A percentile compares a stretch with the other conserved stretches of the same genome.
phyloP scores from a whole-genome alignment of 23 tunicate species.

The Halocynthia roretzi region DNA sequence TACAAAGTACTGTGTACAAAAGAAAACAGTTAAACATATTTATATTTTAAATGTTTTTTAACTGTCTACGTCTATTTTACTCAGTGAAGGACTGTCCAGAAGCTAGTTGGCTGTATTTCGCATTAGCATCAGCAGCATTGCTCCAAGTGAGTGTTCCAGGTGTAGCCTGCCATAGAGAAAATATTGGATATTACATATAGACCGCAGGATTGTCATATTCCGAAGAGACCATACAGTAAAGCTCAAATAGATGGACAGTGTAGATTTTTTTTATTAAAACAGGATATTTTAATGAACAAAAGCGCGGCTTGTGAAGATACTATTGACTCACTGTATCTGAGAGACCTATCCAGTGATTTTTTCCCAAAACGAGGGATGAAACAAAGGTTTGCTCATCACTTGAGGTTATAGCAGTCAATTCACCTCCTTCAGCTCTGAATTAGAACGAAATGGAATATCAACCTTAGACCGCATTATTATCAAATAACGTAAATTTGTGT shows the following conservation, averaged over 20 bases:
- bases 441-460: background rate
- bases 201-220: no score
- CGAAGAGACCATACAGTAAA: no score
- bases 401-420: constrained; percentile 39
- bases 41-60: background rate
- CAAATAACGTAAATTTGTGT: background rate
- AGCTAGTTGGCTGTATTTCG: constrained; percentile 34
- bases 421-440: constrained; percentile 43
- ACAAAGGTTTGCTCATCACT: constrained; percentile 46
- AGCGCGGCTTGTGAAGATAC: background rate
- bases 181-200: no score
- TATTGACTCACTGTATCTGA: constrained; percentile 63
- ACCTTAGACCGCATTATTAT: no score
- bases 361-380: no score
- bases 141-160: constrained; percentile 70
- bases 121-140: constrained; percentile 18
- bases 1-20: constrained; percentile 23
- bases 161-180: constrained; percentile 17
- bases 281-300: constrained; percentile 5
- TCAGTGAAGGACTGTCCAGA: background rate
- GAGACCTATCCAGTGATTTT: constrained; percentile 43
- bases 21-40: background rate
- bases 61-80: no score
- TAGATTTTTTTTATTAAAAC: background rate
- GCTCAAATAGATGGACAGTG: no score